Evolutionary conservation across 30 jellyfish, hydroid and myxozoan genomes (phyloP).

Genomic region (Pelagia noctiluca): DNA sequence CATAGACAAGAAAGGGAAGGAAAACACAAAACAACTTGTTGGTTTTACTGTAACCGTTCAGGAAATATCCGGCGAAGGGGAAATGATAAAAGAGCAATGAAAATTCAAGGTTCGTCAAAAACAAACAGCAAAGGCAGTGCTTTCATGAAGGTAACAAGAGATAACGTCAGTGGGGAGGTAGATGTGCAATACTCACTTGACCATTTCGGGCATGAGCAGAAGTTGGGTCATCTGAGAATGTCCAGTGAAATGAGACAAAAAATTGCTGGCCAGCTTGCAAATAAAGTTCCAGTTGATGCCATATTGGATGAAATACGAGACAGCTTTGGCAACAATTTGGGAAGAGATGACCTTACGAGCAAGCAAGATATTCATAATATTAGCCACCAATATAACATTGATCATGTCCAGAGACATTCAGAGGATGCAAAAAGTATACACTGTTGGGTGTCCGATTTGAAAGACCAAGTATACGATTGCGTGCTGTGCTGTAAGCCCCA

Average conservation of each 20-base stretch:
- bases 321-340: conserved; percentile 18
- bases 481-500: conserved; percentile 33
- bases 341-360: conserved; percentile 42
- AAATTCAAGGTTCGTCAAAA: conserved; percentile 55
- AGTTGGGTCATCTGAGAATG: conserved; percentile 50
- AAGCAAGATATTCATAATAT: conserved; percentile 38
- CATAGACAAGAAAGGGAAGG: conserved; percentile 23
- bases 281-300: conserved; percentile 42
- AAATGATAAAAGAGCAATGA: conserved; percentile 29
- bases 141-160: conserved; percentile 38
- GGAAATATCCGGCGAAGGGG: conserved; percentile 29
- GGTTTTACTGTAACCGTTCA: conserved; percentile 60
- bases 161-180: background rate
- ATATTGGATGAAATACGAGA: conserved; percentile 38
- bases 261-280: conserved; percentile 29
- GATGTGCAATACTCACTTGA: conserved; percentile 16
- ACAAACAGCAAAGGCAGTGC: conserved; percentile 32
- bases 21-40: background rate
- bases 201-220: conserved; percentile 40
- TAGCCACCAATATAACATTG: conserved; percentile 17
- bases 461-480: conserved; percentile 7
- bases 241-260: conserved; percentile 26
- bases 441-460: conserved; percentile 41
- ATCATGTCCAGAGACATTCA: conserved; percentile 47
- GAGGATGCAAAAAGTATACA: conserved; percentile 27